Evolutionary conservation across 2,797 vertebrate genomes (phyloP).

Genomic region (Crenichthys baileyi): DNA sequence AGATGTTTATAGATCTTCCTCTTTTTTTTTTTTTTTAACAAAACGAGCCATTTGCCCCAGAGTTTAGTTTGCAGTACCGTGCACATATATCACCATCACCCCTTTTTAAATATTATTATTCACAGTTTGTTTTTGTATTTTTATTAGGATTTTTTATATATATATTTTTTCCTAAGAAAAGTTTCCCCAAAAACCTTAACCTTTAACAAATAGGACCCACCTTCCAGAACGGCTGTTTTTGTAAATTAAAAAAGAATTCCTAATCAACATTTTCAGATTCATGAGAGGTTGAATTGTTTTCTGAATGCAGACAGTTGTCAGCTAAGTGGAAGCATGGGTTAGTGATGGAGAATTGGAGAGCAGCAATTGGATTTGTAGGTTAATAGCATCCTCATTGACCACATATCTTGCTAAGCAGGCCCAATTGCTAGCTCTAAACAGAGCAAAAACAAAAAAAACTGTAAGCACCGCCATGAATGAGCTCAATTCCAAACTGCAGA

Average conservation of each 20-base stretch:
- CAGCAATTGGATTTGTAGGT: constrained; percentile 63
- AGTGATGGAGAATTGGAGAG: constrained; percentile 11
- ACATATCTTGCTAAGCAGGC: constrained; percentile 46
- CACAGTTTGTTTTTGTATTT: background rate
- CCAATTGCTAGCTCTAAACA: constrained; percentile 46
- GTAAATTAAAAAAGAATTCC: background rate
- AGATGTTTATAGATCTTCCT: no score
- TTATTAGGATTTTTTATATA: no score
- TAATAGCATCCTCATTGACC: constrained; percentile 67
- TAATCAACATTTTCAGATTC: background rate
- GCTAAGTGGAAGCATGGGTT: constrained; percentile 19
- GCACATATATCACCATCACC: background rate
- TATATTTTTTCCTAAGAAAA: background rate
- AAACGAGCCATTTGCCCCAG: no score
- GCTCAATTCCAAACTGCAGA: constrained; percentile 40
- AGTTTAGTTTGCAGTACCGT: no score
- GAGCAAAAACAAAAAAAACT: constrained; percentile 35
- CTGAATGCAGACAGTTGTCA: constrained; percentile 23
- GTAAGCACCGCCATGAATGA: constrained; percentile 44
- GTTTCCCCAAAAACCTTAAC: background rate
- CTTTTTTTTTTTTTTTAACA: no score
- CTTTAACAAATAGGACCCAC: background rate
- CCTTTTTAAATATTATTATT: background rate
- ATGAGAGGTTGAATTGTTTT: constrained; percentile 9
- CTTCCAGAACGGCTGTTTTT: background rate